Evolutionary conservation across 2,888 invertebrate genomes (phyloP).

Genomic region (Pediacus dermestoides): DNA sequence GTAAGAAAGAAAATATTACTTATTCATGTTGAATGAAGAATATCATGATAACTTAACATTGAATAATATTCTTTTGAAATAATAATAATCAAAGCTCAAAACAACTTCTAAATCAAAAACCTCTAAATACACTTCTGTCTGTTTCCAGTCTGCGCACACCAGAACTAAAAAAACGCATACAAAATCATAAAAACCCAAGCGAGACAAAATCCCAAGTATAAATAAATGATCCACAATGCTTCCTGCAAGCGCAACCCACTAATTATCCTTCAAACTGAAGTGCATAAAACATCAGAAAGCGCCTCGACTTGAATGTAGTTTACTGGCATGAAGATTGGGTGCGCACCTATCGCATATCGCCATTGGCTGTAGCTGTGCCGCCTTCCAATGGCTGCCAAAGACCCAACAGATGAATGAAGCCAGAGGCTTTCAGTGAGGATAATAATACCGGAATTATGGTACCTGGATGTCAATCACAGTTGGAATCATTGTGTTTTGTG

Average conservation of each 20-base stretch:
- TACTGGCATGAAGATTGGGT: conserved; percentile 19
- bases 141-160: too few species aligned
- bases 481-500: too few species aligned
- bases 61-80: too few species aligned
- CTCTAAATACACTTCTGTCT: too few species aligned
- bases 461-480: too few species aligned
- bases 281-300: conserved; percentile 28
- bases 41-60: too few species aligned
- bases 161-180: too few species aligned
- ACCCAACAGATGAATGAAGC: conserved; percentile 18
- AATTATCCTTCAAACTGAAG: conserved; percentile 30
- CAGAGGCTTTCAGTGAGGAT: background rate
- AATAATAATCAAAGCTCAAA: too few species aligned
- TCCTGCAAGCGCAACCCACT: conserved; percentile 28
- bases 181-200: too few species aligned
- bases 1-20: too few species aligned
- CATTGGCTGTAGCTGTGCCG: conserved; percentile 24
- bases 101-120: too few species aligned
- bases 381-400: conserved; percentile 36
- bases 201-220: conserved; percentile 5
- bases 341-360: conserved; percentile 18
- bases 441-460: conserved; percentile 7
- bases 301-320: conserved; percentile 22
- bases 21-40: too few species aligned
- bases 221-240: conserved; percentile 10